These are phyloP conservation scores for Temnopleurus reevesii DNA, from an alignment of 53 echinoderm and acorn worm species.

Conservation along the genomic window DNA sequence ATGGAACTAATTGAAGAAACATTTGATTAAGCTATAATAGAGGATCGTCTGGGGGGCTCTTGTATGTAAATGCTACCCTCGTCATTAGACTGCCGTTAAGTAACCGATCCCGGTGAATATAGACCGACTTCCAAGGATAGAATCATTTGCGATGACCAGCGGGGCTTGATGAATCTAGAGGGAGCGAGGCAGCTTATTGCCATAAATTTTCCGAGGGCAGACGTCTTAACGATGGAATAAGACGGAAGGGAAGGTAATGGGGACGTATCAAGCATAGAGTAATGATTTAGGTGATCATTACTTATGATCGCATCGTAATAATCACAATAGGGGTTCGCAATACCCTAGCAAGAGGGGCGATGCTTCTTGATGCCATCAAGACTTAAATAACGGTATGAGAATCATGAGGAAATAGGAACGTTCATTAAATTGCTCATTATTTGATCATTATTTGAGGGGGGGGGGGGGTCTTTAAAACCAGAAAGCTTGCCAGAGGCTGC, in stretches of 20 bases:
- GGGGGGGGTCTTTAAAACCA: too few relatives aligned
- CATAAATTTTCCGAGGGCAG: background rate
- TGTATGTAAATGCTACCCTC: background rate
- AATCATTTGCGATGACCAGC: background rate
- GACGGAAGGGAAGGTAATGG: background rate
- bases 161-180: background rate
- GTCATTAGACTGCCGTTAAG: background rate
- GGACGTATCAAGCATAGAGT: background rate
- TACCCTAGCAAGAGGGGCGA: background rate
- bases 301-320: background rate
- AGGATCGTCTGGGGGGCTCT: conserved; percentile 11
- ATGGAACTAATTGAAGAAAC: background rate
- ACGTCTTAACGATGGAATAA: background rate
- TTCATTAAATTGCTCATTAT: too few relatives aligned
- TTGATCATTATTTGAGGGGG: too few relatives aligned
- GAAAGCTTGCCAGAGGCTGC: too few relatives aligned
- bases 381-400: too few relatives aligned
- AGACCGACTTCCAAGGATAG: background rate
- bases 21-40: conserved; percentile 23
- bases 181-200: conserved; percentile 15
- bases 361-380: too few relatives aligned
- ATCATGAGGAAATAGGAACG: too few relatives aligned
- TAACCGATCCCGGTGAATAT: background rate
- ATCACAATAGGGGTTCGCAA: background rate
- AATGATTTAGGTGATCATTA: background rate